These are phyloP conservation scores for Poeciliopsis presidionis DNA, from an alignment of 2,797 vertebrate species.

Conservation along the genomic window DNA sequence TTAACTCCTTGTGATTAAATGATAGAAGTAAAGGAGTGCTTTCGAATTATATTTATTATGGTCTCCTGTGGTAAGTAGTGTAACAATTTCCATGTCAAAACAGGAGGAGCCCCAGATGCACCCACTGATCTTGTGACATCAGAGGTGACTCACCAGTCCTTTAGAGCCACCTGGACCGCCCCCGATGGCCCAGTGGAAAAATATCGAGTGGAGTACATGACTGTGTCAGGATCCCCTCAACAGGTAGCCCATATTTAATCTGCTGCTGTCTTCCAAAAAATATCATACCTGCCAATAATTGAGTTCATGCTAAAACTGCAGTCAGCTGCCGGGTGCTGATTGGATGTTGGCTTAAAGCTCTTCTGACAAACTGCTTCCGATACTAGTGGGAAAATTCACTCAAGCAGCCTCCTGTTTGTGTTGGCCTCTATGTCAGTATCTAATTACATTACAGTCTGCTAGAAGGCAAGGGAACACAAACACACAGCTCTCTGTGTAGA, in stretches of 20 bases:
- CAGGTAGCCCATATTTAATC: slow-evolving; percentile 81
- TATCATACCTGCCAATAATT: neutral
- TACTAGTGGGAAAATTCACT: slow-evolving; percentile 47
- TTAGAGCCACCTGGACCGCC: slow-evolving; percentile 90
- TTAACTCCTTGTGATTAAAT: neutral
- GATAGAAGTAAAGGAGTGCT: neutral
- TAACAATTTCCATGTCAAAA: slow-evolving; percentile 22
- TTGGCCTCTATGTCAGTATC: slow-evolving; percentile 53
- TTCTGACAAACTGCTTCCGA: slow-evolving; percentile 26
- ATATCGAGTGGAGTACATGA: slow-evolving; percentile 92
- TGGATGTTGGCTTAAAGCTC: slow-evolving; percentile 19
- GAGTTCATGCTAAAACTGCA: neutral
- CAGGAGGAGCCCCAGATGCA: slow-evolving; percentile 81
- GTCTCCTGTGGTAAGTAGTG: neutral
- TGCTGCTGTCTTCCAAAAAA: neutral
- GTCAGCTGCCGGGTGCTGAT: slow-evolving; percentile 7
- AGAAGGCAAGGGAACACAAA: slow-evolving; percentile 54
- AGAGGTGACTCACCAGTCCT: slow-evolving; percentile 90
- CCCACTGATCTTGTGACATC: slow-evolving; percentile 92
- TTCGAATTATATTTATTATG: neutral
- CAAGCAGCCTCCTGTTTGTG: slow-evolving; percentile 53
- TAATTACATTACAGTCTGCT: slow-evolving; percentile 45
- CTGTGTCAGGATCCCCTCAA: slow-evolving; percentile 82
- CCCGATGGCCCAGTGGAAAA: slow-evolving; percentile 90
- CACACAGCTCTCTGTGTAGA: slow-evolving; percentile 41